Evolutionary conservation across 2,113 vertebrate species (phyloP).

Genomic region (Poeciliopsis occidentalis): DNA sequence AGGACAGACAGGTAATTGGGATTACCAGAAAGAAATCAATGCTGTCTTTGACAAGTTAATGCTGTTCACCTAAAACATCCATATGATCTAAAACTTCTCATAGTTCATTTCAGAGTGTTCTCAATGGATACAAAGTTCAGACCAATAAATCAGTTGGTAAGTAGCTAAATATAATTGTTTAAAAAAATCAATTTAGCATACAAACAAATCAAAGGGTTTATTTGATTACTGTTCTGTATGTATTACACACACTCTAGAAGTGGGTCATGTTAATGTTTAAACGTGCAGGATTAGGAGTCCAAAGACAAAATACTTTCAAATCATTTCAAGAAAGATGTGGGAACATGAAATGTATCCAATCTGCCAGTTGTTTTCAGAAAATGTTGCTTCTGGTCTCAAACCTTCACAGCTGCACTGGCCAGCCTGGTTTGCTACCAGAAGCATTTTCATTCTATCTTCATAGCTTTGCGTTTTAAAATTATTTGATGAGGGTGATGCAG

Average conservation of each 20-base stretch:
- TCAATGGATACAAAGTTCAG: slow-evolving; percentile 25
- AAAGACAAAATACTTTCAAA: not conserved
- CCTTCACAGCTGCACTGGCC: too few relatives aligned
- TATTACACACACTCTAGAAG: not conserved
- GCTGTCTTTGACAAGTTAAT: not conserved
- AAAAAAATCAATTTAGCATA: not conserved
- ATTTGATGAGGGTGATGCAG: too few relatives aligned
- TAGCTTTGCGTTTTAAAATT: too few relatives aligned
- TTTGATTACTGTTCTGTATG: not conserved
- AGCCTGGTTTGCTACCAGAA: too few relatives aligned
- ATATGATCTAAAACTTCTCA: not conserved
- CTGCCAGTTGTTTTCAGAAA: too few relatives aligned
- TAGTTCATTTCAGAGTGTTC: slow-evolving; percentile 28
- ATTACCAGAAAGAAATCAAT: not conserved
- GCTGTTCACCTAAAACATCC: not conserved
- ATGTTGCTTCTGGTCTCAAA: too few relatives aligned
- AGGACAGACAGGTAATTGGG: slow-evolving; percentile 72
- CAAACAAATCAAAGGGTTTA: not conserved
- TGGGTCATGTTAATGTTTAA: not conserved
- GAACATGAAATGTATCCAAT: not conserved
- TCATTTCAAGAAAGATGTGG: not conserved
- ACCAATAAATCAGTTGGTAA: slow-evolving; percentile 9
- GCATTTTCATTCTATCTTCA: too few relatives aligned
- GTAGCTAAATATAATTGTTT: not conserved
- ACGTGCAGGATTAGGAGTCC: not conserved